Percentiles rank a stretch among this genome's conserved stretches.
These are phyloP conservation scores for Pedetes capensis DNA, from an alignment of 2,113 vertebrate genomes.

Conservation along the genomic window DNA sequence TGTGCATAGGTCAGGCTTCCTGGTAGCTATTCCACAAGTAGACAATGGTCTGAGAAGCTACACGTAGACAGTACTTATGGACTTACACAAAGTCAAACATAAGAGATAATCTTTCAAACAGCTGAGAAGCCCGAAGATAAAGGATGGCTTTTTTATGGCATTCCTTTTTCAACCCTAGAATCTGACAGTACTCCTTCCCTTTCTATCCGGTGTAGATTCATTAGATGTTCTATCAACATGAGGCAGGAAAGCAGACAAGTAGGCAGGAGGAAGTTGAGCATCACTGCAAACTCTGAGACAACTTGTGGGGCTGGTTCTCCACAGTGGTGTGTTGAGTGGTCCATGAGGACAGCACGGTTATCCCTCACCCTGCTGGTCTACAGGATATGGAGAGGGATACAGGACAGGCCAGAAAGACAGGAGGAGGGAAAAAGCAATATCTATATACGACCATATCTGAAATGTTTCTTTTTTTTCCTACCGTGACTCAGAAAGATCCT, in stretches of 20 bases:
- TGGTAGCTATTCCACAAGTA: neutral
- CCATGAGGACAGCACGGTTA: neutral
- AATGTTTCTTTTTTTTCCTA: neutral
- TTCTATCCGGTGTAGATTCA: neutral
- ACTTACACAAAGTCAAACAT: slow-evolving; percentile 17
- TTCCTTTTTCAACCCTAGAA: neutral
- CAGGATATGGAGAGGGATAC: neutral
- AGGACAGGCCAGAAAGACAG: neutral
- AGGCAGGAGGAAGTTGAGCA: neutral
- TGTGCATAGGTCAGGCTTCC: neutral
- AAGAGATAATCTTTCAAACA: slow-evolving; percentile 14
- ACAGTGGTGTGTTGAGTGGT: neutral
- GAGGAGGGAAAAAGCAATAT: neutral
- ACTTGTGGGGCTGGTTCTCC: neutral
- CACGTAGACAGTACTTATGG: neutral
- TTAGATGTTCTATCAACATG: neutral
- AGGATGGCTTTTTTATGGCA: neutral
- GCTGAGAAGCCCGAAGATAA: neutral
- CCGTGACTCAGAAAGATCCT: neutral
- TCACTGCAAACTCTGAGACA: neutral
- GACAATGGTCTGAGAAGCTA: slow-evolving; percentile 8
- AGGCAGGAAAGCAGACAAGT: neutral
- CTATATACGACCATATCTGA: neutral
- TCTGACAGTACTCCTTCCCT: neutral
- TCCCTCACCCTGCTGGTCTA: neutral